phyloP scores from a whole-genome alignment of 2,797 vertebrate genomes.

The Pogonophryne albipinna region DNA sequence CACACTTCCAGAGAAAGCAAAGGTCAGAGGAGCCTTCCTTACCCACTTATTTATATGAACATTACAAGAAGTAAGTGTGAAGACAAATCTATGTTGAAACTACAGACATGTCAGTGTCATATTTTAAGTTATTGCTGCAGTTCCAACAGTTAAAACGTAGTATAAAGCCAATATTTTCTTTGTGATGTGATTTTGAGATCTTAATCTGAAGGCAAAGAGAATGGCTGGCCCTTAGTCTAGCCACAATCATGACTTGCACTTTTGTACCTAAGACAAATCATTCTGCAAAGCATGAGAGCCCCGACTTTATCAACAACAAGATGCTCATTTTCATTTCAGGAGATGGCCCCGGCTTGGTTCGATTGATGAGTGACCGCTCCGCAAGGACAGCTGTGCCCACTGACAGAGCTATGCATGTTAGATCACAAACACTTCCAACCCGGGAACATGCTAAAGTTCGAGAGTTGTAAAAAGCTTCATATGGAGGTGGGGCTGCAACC shows the following conservation, averaged over 20 bases:
- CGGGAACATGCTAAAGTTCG: slow-evolving; percentile 58
- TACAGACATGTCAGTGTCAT: too few relatives aligned
- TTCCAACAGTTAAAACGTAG: too few relatives aligned
- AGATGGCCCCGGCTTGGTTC: slow-evolving; percentile 20
- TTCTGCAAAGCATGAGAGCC: not conserved
- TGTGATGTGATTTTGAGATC: slow-evolving; percentile 23
- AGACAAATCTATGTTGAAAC: too few relatives aligned
- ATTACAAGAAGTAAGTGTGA: slow-evolving; percentile 31
- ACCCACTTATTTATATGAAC: slow-evolving; percentile 25
- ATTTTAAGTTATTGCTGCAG: too few relatives aligned
- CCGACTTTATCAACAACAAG: slow-evolving; percentile 20
- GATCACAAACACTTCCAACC: slow-evolving; percentile 48
- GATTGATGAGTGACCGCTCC: slow-evolving; percentile 37
- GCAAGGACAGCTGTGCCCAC: slow-evolving; percentile 71
- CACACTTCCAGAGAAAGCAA: slow-evolving; percentile 61
- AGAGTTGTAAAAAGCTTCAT: slow-evolving; percentile 48
- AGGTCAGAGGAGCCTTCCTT: slow-evolving; percentile 65
- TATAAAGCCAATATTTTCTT: too few relatives aligned
- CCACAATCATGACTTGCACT: slow-evolving; percentile 37
- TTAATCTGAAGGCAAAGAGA: not conserved
- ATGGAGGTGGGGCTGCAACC: slow-evolving; percentile 16
- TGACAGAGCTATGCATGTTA: slow-evolving; percentile 49
- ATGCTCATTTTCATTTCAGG: slow-evolving; percentile 43
- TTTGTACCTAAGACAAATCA: slow-evolving; percentile 16
- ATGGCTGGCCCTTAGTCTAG: slow-evolving; percentile 4